A percentile compares a stretch with the other conserved stretches of the same genome.
Conservation (phyloP, 2,113 vertebrate genomes). For the Grantiella picta region DNA sequence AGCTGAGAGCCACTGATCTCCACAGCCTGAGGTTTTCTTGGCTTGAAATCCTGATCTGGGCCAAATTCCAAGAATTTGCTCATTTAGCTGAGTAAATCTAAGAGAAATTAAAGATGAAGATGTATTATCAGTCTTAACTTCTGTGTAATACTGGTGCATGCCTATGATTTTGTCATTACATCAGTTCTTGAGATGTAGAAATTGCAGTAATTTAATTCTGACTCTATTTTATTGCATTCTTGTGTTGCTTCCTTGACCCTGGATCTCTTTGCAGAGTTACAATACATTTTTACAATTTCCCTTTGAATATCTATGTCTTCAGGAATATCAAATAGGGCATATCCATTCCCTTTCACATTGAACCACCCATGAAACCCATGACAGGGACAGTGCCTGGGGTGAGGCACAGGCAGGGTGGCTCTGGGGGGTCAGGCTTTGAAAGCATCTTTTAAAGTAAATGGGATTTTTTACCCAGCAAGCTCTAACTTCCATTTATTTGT, state of each 20-base stretch:
- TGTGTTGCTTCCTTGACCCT: background rate
- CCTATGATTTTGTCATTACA: constrained; percentile 27
- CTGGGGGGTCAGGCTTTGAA: background rate
- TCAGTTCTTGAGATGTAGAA: constrained; percentile 2
- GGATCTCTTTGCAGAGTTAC: background rate
- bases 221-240: background rate
- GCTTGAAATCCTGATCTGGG: background rate
- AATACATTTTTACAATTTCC: background rate
- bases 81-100: constrained; percentile 17
- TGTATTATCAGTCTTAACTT: background rate
- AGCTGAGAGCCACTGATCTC: background rate
- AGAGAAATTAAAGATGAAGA: constrained; percentile 31
- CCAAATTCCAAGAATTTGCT: constrained; percentile 27
- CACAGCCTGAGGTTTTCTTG: constrained; percentile 4
- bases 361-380: background rate
- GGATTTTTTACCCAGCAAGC: background rate
- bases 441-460: background rate
- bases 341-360: background rate
- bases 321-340: background rate
- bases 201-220: constrained; percentile 5
- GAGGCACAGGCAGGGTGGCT: background rate
- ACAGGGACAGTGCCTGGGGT: background rate
- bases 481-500: background rate
- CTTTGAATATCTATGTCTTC: background rate
- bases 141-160: background rate